Percentiles rank a stretch among this genome's conserved stretches.
These are phyloP conservation scores for Drosophila paulistorum DNA, from an alignment of 1,140 invertebrate species.

Conservation along the genomic window DNA sequence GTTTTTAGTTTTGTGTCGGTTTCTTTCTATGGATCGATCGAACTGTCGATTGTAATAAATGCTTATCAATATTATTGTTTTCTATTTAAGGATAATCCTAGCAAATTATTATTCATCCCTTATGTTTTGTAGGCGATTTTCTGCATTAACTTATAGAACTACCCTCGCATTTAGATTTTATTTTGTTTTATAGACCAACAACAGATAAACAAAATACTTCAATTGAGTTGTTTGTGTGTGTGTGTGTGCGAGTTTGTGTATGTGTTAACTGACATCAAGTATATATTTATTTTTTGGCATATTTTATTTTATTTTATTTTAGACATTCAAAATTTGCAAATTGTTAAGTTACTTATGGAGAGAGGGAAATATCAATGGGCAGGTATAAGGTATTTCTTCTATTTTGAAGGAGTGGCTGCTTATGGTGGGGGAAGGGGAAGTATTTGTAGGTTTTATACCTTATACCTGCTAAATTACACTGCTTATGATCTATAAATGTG, in stretches of 20 bases:
- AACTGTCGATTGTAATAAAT: not conserved
- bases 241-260: not conserved
- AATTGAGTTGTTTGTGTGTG: not conserved
- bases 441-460: not conserved
- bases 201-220: not conserved
- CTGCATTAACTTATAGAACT: not conserved
- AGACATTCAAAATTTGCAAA: slow-evolving; percentile 5
- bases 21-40: not conserved
- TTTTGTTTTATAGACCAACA: not conserved
- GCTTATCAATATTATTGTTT: slow-evolving; percentile 13
- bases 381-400: not conserved
- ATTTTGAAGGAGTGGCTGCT: too few species aligned
- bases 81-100: not conserved
- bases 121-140: not conserved
- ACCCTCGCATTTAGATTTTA: not conserved
- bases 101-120: too few species aligned
- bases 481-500: not conserved
- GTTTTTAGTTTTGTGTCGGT: not conserved
- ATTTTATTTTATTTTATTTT: slow-evolving; percentile 2
- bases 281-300: not conserved
- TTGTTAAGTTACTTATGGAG: not conserved
- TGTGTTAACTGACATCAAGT: slow-evolving; percentile 3
- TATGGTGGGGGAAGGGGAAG: too few species aligned
- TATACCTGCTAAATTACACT: not conserved
- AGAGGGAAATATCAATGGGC: not conserved